A percentile compares a stretch with the other conserved stretches of the same genome.
Conservation (phyloP, 2,888 invertebrate genomes). For the Parnassius orleans region DNA sequence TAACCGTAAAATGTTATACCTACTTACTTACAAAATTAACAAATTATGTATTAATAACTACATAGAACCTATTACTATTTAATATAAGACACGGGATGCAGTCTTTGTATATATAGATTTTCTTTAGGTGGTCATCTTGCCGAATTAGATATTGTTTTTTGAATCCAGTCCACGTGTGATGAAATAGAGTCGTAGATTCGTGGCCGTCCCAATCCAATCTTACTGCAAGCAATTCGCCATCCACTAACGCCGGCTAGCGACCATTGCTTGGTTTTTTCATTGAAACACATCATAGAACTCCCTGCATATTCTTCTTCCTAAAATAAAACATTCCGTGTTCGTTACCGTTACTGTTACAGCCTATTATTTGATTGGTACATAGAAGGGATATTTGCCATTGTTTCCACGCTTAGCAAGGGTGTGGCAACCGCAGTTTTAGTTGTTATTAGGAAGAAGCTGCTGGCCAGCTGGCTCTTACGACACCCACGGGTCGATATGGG, state of each 20-base stretch:
- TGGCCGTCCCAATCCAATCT: conserved; percentile 88
- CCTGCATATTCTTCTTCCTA: conserved; percentile 95
- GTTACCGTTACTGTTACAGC: too few species aligned
- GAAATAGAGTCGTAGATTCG: conserved; percentile 91
- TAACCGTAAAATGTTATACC: too few species aligned
- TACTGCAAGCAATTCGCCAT: conserved; percentile 92
- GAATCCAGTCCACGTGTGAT: conserved; percentile 93
- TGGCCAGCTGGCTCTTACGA: too few species aligned
- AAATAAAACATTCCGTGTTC: conserved; percentile 5
- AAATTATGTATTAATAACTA: conserved; percentile 12
- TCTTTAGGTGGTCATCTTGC: conserved; percentile 58
- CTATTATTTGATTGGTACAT: too few species aligned
- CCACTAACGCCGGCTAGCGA: conserved; percentile 89
- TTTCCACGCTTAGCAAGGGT: too few species aligned
- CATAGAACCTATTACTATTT: conserved; percentile 9
- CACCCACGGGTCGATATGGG: too few species aligned
- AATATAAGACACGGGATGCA: conserved; percentile 42
- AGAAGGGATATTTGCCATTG: too few species aligned
- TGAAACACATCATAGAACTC: conserved; percentile 91
- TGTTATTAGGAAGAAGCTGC: too few species aligned
- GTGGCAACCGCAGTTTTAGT: too few species aligned
- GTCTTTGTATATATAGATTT: conserved; percentile 45
- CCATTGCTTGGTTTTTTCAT: conserved; percentile 87
- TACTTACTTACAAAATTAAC: conserved; percentile 12
- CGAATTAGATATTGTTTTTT: conserved; percentile 84